These are phyloP conservation scores for Centropus bengalensis DNA, from an alignment of 2,113 vertebrate genomes.

Conservation along the genomic window DNA sequence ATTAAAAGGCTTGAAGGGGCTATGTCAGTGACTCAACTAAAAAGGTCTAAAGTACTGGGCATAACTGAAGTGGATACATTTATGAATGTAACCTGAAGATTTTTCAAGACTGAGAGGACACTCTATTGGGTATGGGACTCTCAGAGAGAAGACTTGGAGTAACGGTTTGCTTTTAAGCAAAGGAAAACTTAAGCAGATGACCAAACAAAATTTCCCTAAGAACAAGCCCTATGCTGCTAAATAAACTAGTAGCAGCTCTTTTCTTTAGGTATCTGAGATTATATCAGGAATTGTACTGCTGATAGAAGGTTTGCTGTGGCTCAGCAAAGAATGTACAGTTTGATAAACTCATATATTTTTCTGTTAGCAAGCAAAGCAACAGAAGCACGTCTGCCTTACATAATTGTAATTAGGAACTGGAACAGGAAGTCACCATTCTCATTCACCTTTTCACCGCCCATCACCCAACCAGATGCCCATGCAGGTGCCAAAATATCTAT, in stretches of 20 bases:
- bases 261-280: neutral
- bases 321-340: neutral
- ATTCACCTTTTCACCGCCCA: neutral
- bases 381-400: neutral
- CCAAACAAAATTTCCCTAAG: neutral
- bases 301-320: neutral
- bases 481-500: neutral
- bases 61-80: neutral
- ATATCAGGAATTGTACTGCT: neutral
- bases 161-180: neutral
- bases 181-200: neutral
- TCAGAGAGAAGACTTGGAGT: neutral
- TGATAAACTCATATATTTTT: neutral
- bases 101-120: neutral
- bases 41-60: neutral
- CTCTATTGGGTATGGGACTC: neutral
- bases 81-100: neutral
- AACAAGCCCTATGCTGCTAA: neutral
- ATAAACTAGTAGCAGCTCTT: neutral
- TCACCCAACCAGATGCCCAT: neutral
- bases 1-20: neutral
- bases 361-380: neutral
- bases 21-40: neutral
- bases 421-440: neutral
- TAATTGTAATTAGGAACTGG: neutral